Conservation (phyloP, 2,797 vertebrate genomes). For the Muscicapa striata region DNA sequence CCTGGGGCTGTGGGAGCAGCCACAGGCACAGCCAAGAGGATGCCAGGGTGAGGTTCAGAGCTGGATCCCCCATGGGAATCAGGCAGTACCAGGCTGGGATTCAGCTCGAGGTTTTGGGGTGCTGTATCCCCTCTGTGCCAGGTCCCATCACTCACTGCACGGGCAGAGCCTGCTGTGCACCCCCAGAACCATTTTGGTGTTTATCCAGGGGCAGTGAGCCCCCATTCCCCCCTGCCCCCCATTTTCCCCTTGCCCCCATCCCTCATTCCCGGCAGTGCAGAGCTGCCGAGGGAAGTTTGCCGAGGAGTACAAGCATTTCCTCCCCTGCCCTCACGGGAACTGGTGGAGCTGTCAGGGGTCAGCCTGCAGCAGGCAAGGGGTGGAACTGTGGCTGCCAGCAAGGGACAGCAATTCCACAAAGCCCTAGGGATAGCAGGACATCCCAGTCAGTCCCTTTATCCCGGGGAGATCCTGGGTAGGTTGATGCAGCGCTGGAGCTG, state of each 20-base stretch:
- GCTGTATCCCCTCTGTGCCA: not conserved
- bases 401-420: not conserved
- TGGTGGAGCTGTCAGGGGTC: not conserved
- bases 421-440: not conserved
- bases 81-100: too few species aligned
- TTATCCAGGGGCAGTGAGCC: not conserved
- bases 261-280: fast-evolving
- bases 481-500: not conserved
- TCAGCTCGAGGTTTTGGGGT: not conserved
- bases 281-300: not conserved
- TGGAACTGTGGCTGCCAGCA: fast-evolving
- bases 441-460: fast-evolving
- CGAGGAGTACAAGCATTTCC: not conserved
- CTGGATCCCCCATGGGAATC: not conserved
- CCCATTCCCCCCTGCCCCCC: too few species aligned
- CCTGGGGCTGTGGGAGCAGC: fast-evolving
- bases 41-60: not conserved
- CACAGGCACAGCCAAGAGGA: fast-evolving
- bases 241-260: not conserved
- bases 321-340: not conserved
- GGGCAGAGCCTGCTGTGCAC: fast-evolving
- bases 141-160: fast-evolving
- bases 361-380: fast-evolving
- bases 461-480: not conserved
- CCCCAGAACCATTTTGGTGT: fast-evolving